Conservation (phyloP, 2,888 invertebrate genomes). For the Lamellibrachia satsuma region DNA sequence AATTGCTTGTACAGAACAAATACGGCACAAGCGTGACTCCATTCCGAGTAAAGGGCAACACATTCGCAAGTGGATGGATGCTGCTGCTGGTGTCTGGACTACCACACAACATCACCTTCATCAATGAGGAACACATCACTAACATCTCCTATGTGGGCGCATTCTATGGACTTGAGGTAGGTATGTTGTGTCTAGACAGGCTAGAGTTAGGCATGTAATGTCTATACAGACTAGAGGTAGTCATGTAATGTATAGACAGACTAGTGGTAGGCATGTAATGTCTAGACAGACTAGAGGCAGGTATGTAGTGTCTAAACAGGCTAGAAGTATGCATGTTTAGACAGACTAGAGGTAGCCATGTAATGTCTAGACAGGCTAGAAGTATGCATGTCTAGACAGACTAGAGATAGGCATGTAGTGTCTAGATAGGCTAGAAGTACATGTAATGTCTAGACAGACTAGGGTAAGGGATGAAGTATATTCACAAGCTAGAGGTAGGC, state of each 20-base stretch:
- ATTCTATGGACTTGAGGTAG: slow-evolving; percentile 45
- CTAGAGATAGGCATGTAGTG: too few relatives aligned
- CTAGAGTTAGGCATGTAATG: neutral
- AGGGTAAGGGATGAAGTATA: too few relatives aligned
- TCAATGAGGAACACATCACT: slow-evolving; percentile 48
- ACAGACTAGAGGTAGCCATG: too few relatives aligned
- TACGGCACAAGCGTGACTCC: slow-evolving; percentile 18
- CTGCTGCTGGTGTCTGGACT: slow-evolving; percentile 44
- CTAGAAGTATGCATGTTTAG: too few relatives aligned
- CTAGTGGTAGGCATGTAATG: neutral
- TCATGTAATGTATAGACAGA: neutral
- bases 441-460: too few relatives aligned
- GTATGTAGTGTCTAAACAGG: too few relatives aligned
- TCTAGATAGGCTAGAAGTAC: too few relatives aligned
- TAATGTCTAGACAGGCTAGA: too few relatives aligned
- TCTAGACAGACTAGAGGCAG: too few relatives aligned
- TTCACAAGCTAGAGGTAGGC: neutral
- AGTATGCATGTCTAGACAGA: neutral
- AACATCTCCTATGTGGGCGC: slow-evolving; percentile 53
- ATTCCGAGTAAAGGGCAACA: slow-evolving; percentile 48
- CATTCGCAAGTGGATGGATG: slow-evolving; percentile 55
- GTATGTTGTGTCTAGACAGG: neutral
- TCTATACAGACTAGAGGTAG: neutral
- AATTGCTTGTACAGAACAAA: neutral
- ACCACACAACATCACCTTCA: slow-evolving; percentile 45